phyloP scores from a whole-genome alignment of 92 coral and sea anemone species.

The Paramuricea clavata region DNA sequence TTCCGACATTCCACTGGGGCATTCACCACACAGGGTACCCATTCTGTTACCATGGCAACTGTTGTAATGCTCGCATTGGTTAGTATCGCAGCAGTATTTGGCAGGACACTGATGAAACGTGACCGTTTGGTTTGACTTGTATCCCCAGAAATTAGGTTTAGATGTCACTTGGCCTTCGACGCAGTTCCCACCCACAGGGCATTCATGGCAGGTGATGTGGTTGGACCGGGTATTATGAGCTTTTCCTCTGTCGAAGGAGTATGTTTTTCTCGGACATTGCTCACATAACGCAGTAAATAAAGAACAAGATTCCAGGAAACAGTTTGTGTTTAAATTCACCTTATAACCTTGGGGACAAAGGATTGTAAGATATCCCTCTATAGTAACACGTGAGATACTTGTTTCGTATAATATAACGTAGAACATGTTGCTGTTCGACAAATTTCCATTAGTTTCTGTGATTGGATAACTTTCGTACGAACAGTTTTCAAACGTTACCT shows the following conservation, averaged over 20 bases:
- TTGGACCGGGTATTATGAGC: background rate
- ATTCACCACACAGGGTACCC: no score
- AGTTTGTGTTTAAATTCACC: no score
- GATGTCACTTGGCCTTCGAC: no score
- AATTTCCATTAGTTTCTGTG: background rate
- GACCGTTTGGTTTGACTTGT: background rate
- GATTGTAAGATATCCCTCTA: background rate
- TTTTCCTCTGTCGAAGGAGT: conserved; percentile 13
- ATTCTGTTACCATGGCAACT: no score
- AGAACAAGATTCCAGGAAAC: no score
- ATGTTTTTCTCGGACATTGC: conserved; percentile 18
- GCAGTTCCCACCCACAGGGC: no score
- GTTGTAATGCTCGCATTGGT: background rate
- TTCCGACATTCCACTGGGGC: no score
- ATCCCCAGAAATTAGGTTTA: no score
- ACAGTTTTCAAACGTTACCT: no score
- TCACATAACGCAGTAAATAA: no score
- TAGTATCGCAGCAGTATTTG: conserved; percentile 1
- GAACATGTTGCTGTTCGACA: background rate
- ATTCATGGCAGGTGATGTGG: background rate
- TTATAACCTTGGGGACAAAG: conserved; percentile 25
- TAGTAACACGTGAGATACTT: background rate
- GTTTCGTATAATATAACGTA: background rate
- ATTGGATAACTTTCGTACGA: background rate
- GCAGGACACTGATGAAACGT: conserved; percentile 17